Evolutionary conservation across 1,140 invertebrate species (phyloP).

Genomic region (Zaprionus vittiger): DNA sequence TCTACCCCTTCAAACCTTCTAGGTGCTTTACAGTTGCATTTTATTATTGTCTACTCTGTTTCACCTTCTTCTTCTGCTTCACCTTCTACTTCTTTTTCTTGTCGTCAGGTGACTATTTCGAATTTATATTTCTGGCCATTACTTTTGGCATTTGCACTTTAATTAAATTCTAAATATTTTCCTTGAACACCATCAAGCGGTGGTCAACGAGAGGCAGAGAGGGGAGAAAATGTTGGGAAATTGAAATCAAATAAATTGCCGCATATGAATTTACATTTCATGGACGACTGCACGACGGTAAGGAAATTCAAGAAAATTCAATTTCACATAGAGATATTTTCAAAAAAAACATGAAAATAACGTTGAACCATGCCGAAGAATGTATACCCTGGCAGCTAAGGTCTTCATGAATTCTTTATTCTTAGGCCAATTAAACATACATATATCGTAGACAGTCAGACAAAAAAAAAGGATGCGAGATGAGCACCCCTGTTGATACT

Average conservation of each 20-base stretch:
- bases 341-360: too few relatives aligned
- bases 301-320: constrained; percentile 17
- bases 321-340: constrained; percentile 30
- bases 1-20: not conserved
- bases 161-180: constrained; percentile 81
- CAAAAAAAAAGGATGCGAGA: too few relatives aligned
- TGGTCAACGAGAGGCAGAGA: not conserved
- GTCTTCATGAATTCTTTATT: too few relatives aligned
- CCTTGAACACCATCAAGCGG: constrained; percentile 17
- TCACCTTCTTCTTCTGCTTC: not conserved
- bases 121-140: constrained; percentile 41
- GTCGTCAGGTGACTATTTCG: constrained; percentile 5
- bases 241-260: constrained; percentile 52
- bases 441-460: too few relatives aligned
- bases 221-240: constrained; percentile 11
- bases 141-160: constrained; percentile 68
- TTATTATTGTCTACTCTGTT: constrained; percentile 12
- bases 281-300: constrained; percentile 25
- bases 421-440: too few relatives aligned
- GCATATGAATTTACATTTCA: constrained; percentile 48
- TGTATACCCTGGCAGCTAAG: too few relatives aligned
- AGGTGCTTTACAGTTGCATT: constrained; percentile 1
- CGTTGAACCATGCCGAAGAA: too few relatives aligned
- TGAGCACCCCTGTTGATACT: too few relatives aligned
- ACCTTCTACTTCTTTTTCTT: constrained; percentile 1